Base-by-base conservation (phyloP, 2,888 invertebrate genomes). In the Tortrix viridana region DNA sequence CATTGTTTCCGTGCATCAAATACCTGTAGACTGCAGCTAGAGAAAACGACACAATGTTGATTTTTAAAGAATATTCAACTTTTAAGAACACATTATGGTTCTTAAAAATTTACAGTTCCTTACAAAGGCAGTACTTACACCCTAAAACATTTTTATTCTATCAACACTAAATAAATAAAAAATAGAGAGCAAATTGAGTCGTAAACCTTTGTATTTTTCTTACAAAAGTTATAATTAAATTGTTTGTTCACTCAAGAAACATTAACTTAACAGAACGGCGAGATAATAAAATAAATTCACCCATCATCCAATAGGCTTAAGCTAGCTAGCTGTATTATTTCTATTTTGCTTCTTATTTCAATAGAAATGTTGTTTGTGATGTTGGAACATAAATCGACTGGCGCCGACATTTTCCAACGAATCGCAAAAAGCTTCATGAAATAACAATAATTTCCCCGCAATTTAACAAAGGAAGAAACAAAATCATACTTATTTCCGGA, bases 401-500 rank as follows among this genome's bases (percentile, higher is more conserved):
- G 48, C 55, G 22, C 60, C 54, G 50, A 16, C 20, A 18, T 44
- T 37, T 23, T 50, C 38, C 61, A 47, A 50, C 55, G n/a, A 56
- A 62, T 52, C 26, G 50, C 19, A 46, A 49, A 20, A 44, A 53
- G 53, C 22, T 49, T 56, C 50, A 57, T 50, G 55, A 46, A 56
- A 62, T 46, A 44, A 49, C 55, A 60, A 60, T 60, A 56, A 55
- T 65, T 65, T 60, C 46, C 60, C 49, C 49, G 19, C 58, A 53
- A 56, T 69, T 64, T 65, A 65, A 68, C 71, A 71, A 67, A 57
- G 67, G 65, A 68, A 69, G 66, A 70, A 69, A 71, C 67, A 56
- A 60, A 60, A 56, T 60, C 48, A 56, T 59, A 49, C 49, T 65
- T 62, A 47, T 52, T 63, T 55, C 52, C 54, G 63, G 59, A 56